These are phyloP conservation scores for Hyposoter dolosus DNA, from an alignment of 2,888 invertebrate genomes.

Conservation along the genomic window DNA sequence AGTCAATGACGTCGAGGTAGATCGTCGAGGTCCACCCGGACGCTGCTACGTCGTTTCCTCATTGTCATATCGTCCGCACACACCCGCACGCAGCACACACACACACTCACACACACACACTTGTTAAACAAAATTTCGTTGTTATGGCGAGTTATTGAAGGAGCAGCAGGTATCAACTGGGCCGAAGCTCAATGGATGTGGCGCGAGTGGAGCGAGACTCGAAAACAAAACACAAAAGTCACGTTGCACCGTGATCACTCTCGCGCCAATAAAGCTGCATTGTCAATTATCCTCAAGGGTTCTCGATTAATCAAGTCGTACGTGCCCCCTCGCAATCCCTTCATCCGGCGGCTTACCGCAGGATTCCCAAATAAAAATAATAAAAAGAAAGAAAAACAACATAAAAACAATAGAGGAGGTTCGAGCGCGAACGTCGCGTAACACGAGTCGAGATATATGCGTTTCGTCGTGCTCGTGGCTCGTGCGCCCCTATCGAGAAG, in stretches of 20 bases:
- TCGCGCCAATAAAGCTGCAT: conserved; percentile 19
- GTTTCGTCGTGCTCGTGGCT: background rate
- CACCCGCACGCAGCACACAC: too few species aligned
- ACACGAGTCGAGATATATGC: too few species aligned
- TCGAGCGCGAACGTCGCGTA: too few species aligned
- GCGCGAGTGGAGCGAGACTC: background rate
- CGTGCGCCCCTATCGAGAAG: conserved; percentile 69
- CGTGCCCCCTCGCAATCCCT: background rate
- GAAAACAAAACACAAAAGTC: background rate
- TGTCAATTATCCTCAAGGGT: background rate
- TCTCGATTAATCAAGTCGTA: background rate
- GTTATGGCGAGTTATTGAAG: background rate
- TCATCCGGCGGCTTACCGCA: background rate
- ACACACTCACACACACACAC: too few species aligned
- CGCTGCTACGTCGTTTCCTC: conserved; percentile 64
- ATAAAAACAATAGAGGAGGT: conserved; percentile 28
- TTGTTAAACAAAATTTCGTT: background rate
- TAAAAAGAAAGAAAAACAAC: background rate
- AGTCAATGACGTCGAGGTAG: conserved; percentile 63
- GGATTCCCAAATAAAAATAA: background rate
- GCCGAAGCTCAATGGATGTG: background rate
- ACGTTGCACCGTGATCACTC: conserved; percentile 36
- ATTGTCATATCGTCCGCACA: conserved; percentile 45
- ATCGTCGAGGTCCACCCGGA: conserved; percentile 60
- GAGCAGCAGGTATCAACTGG: background rate